A percentile compares a stretch with the other conserved stretches of the same genome.
These are phyloP conservation scores for Lacerta agilis DNA, from an alignment of 2,797 vertebrate genomes.

Conservation along the genomic window DNA sequence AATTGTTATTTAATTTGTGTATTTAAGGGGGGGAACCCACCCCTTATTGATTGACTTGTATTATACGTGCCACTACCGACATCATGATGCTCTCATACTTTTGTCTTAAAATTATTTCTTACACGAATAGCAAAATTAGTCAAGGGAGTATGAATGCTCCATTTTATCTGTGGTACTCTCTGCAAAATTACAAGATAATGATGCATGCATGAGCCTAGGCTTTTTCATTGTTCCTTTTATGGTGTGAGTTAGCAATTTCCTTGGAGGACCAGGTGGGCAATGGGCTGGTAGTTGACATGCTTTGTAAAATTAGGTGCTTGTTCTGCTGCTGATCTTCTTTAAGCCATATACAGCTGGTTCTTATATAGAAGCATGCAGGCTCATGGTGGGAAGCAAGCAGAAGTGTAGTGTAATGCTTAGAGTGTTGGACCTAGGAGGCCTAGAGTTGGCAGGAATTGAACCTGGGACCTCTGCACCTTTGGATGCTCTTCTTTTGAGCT, in stretches of 20 bases:
- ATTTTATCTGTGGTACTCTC: neutral
- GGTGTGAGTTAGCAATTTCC: neutral
- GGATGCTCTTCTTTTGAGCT: no score
- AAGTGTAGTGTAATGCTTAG: no score
- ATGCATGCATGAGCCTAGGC: neutral
- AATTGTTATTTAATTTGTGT: neutral
- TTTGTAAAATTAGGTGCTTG: neutral
- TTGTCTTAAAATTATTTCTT: neutral
- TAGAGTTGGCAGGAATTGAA: no score
- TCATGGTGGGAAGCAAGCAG: no score
- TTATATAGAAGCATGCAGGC: neutral
- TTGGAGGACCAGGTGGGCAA: neutral
- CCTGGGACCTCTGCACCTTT: no score
- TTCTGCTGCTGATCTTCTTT: neutral
- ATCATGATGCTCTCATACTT: neutral
- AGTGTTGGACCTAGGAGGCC: no score
- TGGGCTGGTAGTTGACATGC: neutral
- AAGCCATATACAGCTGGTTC: neutral
- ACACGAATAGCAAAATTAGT: neutral
- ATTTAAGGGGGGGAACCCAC: neutral
- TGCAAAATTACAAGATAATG: conserved; percentile 12
- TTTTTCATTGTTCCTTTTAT: neutral
- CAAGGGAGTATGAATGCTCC: neutral
- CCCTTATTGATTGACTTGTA: neutral
- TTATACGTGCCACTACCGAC: neutral